Percentiles rank a stretch among this genome's conserved stretches.
phyloP scores from a whole-genome alignment of 2,797 vertebrate genomes.

The Ataeniobius toweri region DNA sequence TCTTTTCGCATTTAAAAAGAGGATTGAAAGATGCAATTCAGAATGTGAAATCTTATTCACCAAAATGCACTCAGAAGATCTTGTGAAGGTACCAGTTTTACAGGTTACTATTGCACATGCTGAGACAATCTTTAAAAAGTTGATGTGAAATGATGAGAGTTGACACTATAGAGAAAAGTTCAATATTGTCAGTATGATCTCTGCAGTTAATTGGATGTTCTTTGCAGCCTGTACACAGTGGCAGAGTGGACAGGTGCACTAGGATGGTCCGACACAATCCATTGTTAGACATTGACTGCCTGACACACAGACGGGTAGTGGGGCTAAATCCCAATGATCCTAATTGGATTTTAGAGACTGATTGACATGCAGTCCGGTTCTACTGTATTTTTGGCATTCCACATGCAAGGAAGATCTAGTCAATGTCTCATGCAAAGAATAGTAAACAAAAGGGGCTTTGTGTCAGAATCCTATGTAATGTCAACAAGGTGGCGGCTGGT shows the following conservation, averaged over 20 bases:
- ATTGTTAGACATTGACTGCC: constrained; percentile 63
- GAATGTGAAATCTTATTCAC: constrained; percentile 11
- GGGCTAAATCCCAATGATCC: constrained; percentile 65
- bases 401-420: constrained; percentile 20
- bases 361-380: constrained; percentile 48
- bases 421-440: constrained; percentile 36
- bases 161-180: constrained; percentile 46
- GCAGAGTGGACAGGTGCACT: constrained; percentile 54
- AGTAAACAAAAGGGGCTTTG: constrained; percentile 19
- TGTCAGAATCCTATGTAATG: constrained; percentile 27
- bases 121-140: constrained; percentile 47
- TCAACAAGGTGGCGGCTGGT: constrained; percentile 21
- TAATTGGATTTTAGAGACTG: constrained; percentile 66
- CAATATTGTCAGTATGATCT: constrained; percentile 58
- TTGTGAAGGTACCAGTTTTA: constrained; percentile 5
- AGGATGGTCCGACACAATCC: constrained; percentile 56
- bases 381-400: constrained; percentile 48
- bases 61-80: constrained; percentile 26
- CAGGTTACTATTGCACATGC: constrained; percentile 12
- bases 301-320: constrained; percentile 46
- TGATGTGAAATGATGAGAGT: constrained; percentile 49
- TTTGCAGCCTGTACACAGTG: constrained; percentile 37
- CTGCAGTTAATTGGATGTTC: constrained; percentile 67
- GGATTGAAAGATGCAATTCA: background rate
- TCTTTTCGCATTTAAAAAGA: constrained; percentile 14